Percentiles rank a stretch among this genome's conserved stretches.
Evolutionary conservation across 2,888 invertebrate genomes (phyloP).

Genomic region (Agrotis puta): DNA sequence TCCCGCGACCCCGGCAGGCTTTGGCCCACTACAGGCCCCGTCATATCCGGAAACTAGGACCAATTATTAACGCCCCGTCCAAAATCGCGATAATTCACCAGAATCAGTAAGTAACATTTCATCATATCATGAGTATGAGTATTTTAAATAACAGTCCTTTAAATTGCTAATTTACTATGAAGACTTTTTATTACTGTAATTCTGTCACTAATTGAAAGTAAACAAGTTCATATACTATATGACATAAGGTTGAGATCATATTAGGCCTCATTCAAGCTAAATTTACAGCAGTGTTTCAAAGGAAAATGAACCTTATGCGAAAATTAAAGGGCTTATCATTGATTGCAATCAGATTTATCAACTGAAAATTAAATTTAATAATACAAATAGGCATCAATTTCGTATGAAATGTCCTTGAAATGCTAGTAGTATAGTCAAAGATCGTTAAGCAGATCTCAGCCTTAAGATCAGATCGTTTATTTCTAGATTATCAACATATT

Average conservation of each 20-base stretch:
- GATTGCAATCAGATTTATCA: background rate
- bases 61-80: background rate
- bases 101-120: background rate
- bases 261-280: background rate
- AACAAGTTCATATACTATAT: constrained; percentile 36
- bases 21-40: no score
- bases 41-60: no score
- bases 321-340: background rate
- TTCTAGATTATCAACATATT: constrained; percentile 10
- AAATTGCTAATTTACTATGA: constrained; percentile 1
- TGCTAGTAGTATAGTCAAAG: background rate
- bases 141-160: background rate
- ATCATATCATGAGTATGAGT: background rate
- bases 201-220: constrained; percentile 43
- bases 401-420: background rate
- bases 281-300: background rate
- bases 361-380: background rate
- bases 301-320: background rate
- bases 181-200: constrained; percentile 31
- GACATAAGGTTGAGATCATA: background rate
- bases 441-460: background rate
- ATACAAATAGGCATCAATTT: background rate
- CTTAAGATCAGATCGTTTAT: constrained; percentile 6
- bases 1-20: no score
- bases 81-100: background rate